Evolutionary conservation across 2,888 invertebrate species (phyloP), one percentile per base, ranked within the genome.

Genomic region (Eupeodes latifasciatus): DNA sequence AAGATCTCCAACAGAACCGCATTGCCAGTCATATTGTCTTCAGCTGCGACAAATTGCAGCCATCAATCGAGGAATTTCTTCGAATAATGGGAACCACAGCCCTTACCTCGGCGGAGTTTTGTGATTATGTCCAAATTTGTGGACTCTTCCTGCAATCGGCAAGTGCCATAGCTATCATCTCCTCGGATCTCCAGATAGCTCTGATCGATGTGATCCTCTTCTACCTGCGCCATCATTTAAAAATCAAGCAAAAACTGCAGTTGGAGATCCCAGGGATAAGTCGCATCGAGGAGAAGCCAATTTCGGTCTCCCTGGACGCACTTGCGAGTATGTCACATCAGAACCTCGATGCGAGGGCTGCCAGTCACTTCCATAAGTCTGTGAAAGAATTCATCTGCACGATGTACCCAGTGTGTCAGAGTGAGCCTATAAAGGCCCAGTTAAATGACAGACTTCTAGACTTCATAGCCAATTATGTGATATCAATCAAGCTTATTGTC

Each of bases 371-470:
- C 49, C 88, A 85, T 9, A 88, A 78, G 16, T 78, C 85, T 2
- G 49, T 85, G 12, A 88, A 88, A 19, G 85, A 88, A 34, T 62
- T 88, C 12, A 84, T 88, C 10, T 81, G 77, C n/a, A 27, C 14
- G 5, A 49, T 85, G 47, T 88, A 85, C 11, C 81, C 88, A 19
- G 16, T 49, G n/a, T 81, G 81, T 36, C 44, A 69, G 5, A 69
- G 53, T 51, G 78, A 88, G 19, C n/a, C 34, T 1, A 85, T 88
- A 14, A 74, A 71, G 61, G 1, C n/a, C 2, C 47, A 74, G 40
- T 61, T 88, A 3, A 85, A 88, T 19, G 75, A 81, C 5, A 55
- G 10, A 7, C 77, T 88, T 16, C 47, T 85, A 16, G 47, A 71
- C 27, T 78, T 85, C 27, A 16, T 88, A 4, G 88, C 81, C 0